These are phyloP conservation scores for Catharus minimus DNA, from an alignment of 2,113 vertebrate genomes.

Conservation along the genomic window DNA sequence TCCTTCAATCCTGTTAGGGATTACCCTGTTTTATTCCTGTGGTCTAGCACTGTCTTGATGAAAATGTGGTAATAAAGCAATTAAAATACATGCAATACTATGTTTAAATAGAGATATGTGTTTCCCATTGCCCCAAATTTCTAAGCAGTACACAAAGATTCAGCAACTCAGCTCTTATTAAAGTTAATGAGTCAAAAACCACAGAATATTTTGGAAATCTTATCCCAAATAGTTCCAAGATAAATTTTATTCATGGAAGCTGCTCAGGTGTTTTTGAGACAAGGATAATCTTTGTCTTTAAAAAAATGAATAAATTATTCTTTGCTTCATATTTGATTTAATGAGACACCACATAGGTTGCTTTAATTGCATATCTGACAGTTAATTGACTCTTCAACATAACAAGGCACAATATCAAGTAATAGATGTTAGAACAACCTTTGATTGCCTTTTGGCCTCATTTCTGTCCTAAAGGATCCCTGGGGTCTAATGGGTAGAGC, in stretches of 20 bases:
- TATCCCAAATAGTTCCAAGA: background rate
- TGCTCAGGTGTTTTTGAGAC: background rate
- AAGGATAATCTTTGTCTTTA: background rate
- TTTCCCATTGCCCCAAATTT: background rate
- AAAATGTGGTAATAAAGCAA: background rate
- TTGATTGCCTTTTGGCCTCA: slow-evolving; percentile 39
- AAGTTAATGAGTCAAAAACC: background rate
- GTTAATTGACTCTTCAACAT: slow-evolving; percentile 42
- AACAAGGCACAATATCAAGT: slow-evolving; percentile 2
- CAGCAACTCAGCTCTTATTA: background rate
- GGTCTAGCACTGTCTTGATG: background rate
- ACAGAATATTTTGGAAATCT: background rate
- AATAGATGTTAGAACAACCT: slow-evolving; percentile 36
- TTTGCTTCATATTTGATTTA: slow-evolving; percentile 13
- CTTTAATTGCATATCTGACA: slow-evolving; percentile 29
- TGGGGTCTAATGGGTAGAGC: background rate
- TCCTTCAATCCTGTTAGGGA: background rate
- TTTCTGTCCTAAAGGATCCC: background rate
- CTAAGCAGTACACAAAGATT: background rate
- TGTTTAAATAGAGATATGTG: background rate
- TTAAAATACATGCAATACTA: background rate
- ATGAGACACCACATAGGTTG: background rate
- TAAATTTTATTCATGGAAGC: background rate
- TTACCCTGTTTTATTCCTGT: background rate
- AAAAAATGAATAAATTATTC: background rate